Conservation (phyloP, 2,113 vertebrate genomes). For the Pogona vitticeps region DNA sequence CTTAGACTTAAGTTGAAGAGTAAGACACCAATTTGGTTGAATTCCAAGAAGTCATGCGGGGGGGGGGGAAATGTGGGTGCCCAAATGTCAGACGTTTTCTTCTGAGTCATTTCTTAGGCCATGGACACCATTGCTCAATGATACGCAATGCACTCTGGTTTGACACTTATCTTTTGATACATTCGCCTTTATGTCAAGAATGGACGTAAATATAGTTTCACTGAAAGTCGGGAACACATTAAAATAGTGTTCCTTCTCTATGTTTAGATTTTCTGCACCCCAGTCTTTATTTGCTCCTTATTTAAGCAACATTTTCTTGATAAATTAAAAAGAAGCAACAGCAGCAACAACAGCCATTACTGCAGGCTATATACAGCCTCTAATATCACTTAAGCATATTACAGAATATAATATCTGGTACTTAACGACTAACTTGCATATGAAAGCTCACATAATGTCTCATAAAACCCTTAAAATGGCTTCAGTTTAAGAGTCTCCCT, state of each 20-base stretch:
- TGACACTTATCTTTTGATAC: not conserved
- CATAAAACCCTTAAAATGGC: slow-evolving; percentile 89
- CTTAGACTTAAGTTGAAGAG: slow-evolving; percentile 53
- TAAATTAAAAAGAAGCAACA: slow-evolving; percentile 81
- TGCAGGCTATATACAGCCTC: slow-evolving; percentile 84
- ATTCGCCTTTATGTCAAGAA: slow-evolving; percentile 38
- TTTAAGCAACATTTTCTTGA: slow-evolving; percentile 86
- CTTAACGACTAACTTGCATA: slow-evolving; percentile 92
- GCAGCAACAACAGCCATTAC: slow-evolving; percentile 94
- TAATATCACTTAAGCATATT: slow-evolving; percentile 94
- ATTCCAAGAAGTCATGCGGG: slow-evolving; percentile 46
- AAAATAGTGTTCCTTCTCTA: slow-evolving; percentile 68
- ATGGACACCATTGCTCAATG: slow-evolving; percentile 18
- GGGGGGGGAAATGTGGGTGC: not conserved
- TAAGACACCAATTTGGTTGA: slow-evolving; percentile 59
- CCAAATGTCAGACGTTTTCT: slow-evolving; percentile 48
- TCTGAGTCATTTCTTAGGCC: slow-evolving; percentile 39
- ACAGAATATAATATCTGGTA: slow-evolving; percentile 96
- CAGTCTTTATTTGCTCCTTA: slow-evolving; percentile 82
- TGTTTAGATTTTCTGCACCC: slow-evolving; percentile 79
- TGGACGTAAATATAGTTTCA: slow-evolving; percentile 50
- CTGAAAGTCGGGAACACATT: slow-evolving; percentile 58
- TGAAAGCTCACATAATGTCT: slow-evolving; percentile 96
- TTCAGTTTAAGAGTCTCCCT: slow-evolving; percentile 87
- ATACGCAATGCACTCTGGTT: not conserved